Evolutionary conservation across 2,797 vertebrate species (phyloP).

Genomic region (Acipenser oxyrinchus): DNA sequence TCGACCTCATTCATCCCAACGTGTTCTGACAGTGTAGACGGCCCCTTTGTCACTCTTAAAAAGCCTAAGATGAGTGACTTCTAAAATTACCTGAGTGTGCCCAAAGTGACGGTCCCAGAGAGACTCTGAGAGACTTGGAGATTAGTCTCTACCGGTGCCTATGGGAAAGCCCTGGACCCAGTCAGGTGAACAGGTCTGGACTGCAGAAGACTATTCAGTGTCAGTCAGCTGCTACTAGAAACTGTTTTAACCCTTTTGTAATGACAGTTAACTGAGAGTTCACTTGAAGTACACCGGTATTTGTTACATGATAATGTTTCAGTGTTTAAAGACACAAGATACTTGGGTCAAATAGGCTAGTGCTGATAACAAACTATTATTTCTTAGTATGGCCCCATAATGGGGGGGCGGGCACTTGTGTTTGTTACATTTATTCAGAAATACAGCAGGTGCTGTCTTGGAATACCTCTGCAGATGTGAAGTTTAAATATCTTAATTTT

Average conservation of each 20-base stretch:
- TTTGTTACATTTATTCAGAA: no score
- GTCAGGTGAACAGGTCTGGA: neutral
- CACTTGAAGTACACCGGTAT: slow-evolving; percentile 56
- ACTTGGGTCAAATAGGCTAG: slow-evolving; percentile 36
- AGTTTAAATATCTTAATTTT: no score
- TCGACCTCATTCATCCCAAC: neutral
- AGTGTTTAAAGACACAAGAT: neutral
- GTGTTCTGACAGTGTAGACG: slow-evolving; percentile 1
- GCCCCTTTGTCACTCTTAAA: slow-evolving; percentile 44
- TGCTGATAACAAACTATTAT: neutral
- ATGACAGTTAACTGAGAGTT: slow-evolving; percentile 32
- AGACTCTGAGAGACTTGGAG: slow-evolving; percentile 19
- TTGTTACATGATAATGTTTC: slow-evolving; percentile 39
- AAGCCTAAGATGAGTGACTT: slow-evolving; percentile 46
- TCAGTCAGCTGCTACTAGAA: slow-evolving; percentile 8
- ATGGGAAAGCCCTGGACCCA: slow-evolving; percentile 24
- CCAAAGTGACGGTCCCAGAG: slow-evolving; percentile 32
- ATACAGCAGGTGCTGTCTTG: no score
- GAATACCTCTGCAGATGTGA: no score
- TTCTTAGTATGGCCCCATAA: no score
- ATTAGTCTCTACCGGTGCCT: slow-evolving; percentile 13
- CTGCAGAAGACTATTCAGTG: neutral
- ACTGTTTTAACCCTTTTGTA: slow-evolving; percentile 4
- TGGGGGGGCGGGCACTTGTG: neutral
- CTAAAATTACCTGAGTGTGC: slow-evolving; percentile 42